Conservation (phyloP, 1,140 invertebrate genomes). For the Musca domestica region DNA sequence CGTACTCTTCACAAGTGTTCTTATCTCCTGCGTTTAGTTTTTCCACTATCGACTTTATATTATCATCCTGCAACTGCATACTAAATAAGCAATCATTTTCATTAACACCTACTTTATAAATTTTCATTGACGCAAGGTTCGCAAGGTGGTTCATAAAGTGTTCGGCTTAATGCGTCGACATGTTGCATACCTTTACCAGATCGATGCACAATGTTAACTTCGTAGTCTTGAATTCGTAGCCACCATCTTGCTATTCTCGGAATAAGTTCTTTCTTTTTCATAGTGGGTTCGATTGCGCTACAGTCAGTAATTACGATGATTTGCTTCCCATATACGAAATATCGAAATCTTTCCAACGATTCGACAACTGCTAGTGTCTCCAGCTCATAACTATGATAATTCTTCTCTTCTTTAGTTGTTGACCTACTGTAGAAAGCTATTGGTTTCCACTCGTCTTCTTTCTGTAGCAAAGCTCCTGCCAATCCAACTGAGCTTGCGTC, state of each 20-base stretch:
- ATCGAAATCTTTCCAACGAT: slow-evolving; percentile 22
- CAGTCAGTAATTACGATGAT: slow-evolving; percentile 50
- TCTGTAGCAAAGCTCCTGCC: too few species aligned
- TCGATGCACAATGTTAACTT: too few species aligned
- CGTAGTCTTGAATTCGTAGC: too few species aligned
- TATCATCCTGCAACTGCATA: slow-evolving; percentile 17
- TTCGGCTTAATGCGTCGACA: slow-evolving; percentile 26
- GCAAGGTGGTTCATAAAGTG: not conserved
- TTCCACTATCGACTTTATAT: not conserved
- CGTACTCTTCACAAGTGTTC: slow-evolving; percentile 3
- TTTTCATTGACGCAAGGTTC: slow-evolving; percentile 16
- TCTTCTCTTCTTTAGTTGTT: slow-evolving; percentile 32
- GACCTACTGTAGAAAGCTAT: too few species aligned
- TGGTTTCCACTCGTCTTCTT: too few species aligned
- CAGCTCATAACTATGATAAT: slow-evolving; percentile 41
- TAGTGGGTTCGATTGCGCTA: slow-evolving; percentile 42
- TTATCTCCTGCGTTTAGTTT: slow-evolving; percentile 2
- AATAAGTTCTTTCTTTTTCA: slow-evolving; percentile 39
- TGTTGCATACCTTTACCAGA: too few species aligned
- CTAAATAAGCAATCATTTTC: slow-evolving; percentile 8
- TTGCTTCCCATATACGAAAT: slow-evolving; percentile 49
- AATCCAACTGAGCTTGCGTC: too few species aligned
- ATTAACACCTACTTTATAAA: not conserved
- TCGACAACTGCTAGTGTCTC: slow-evolving; percentile 21
- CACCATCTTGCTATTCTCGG: slow-evolving; percentile 45